Base-by-base conservation (phyloP, 2,113 vertebrate species). In the Ceratotherium simum region DNA sequence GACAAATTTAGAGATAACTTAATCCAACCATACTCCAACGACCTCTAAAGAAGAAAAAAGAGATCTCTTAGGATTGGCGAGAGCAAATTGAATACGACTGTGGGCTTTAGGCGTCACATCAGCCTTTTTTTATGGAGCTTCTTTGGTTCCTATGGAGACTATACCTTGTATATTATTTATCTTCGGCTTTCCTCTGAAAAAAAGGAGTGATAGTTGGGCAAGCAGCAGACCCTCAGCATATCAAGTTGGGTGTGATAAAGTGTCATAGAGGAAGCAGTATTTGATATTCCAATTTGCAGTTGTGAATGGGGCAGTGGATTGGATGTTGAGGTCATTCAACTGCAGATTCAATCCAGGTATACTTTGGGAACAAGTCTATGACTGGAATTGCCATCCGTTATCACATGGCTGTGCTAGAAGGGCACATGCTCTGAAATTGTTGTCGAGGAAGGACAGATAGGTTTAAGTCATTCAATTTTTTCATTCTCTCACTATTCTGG, bases 61-160 rank as follows among this genome's bases (percentile, higher is more conserved):
- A 72, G 25, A 76, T 83, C 62, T 60, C 91, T 95, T 96, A 89
- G 54, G 80, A 93, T 4, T 90, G 90, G 39, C 86, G 56, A 79
- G 46, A 78, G 79, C 67, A 96, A 96, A 97, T 86, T 62, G 94
- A 98, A 93, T 96, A 95, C 98, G 97, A 96, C 96, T 65, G 82
- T 89, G 97, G 82, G 88, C 84, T 94, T 95, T 90, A 98, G 39
- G 48, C n/a, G 86, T 92, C 81, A 97, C 80, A 96, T 97, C 62
- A 79, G 90, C 42, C 62, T 79, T 62, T 97, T 97, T 98, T 95
- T 91, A 92, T 92, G 95, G 98, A 98, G 97, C 98, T 96, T 96
- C 96, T 98, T 97, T 92, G 95, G 96, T 98, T 98, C 96, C 98
- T 82, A 85, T 98, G 93, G 96, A 95, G 96, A 98, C 96, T 2